Evolutionary conservation across 1,140 invertebrate genomes (phyloP), one percentile per base, ranked within the genome.

Genomic region (Lamellibrachia luymesi): DNA sequence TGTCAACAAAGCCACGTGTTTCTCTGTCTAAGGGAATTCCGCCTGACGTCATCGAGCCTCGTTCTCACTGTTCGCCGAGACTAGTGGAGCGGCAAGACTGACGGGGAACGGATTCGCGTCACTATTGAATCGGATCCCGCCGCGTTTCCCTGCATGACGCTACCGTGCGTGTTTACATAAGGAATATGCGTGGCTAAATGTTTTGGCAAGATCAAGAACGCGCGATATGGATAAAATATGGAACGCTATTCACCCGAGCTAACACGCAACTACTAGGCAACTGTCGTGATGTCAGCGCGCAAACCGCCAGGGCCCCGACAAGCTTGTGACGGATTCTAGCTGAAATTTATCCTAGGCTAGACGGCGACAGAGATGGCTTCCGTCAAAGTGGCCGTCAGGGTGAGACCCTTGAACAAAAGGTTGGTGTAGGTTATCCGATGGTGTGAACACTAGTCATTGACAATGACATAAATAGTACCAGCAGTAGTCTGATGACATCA

Each of bases 321-420:
- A 80, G 64, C 64, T 80, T 22, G 64, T 80, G 64, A 80, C 64
- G 64, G 64, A 80, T 80, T 80, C 13, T 80, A 80, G 64, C 64
- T 80, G 64, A 80, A 80, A 80, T 80, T 80, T 80, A 80, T 22
- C 64, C 64, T 80, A 80, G 64, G 13, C 1, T 56, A 56, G 64
- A 17, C 64, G 25, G 25, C 64, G 90, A 91, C 38, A 91, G 10
- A 91, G 50, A 91, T 91, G 90, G 90, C 90, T 91, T 91, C 90
- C 27, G 90, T 91, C 50, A 91, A 91, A 51, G 90, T 91, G 38
- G 90, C 90, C 50, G 90, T 91, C 90, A 49, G 90, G 90, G 90
- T 91, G 49, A 10, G 90, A 7, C 90, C 90, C 90, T 51, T 91
- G 10, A 91, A 91, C 90, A 91, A 51, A 51, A 91, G 90, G 90